Conservation (phyloP, 2,113 vertebrate genomes). For the Pangasianodon gigas region DNA sequence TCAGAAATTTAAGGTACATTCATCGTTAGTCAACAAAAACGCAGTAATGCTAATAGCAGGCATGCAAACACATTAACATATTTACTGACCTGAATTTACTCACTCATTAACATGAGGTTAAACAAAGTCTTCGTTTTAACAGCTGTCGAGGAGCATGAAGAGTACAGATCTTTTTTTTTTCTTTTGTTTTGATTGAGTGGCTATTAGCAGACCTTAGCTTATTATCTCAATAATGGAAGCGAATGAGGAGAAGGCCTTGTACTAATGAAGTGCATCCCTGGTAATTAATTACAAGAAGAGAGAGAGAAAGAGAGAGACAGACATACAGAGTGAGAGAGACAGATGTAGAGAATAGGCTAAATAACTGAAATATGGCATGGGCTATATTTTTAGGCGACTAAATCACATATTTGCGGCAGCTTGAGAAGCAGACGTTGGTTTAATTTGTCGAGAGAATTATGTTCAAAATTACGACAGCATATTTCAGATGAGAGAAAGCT, state of each 20-base stretch:
- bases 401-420: neutral
- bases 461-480: neutral
- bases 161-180: constrained; percentile 20
- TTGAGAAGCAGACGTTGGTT: neutral
- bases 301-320: neutral
- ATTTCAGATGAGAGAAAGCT: neutral
- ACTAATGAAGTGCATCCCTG: constrained; percentile 53
- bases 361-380: neutral
- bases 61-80: neutral
- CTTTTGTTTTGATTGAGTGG: constrained; percentile 45
- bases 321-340: neutral
- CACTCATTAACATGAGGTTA: neutral
- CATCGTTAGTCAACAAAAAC: neutral
- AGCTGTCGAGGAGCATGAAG: constrained; percentile 21
- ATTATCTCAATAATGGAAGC: constrained; percentile 50
- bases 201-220: constrained; percentile 51
- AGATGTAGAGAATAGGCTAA: neutral
- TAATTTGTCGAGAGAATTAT: neutral
- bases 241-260: constrained; percentile 47
- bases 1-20: neutral
- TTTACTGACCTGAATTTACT: neutral
- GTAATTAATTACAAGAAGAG: constrained; percentile 47
- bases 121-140: constrained; percentile 28
- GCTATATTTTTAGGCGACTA: constrained; percentile 11
- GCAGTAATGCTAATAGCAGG: neutral